phyloP scores from a whole-genome alignment of 2,113 vertebrate genomes.

The Marmota flaviventris region DNA sequence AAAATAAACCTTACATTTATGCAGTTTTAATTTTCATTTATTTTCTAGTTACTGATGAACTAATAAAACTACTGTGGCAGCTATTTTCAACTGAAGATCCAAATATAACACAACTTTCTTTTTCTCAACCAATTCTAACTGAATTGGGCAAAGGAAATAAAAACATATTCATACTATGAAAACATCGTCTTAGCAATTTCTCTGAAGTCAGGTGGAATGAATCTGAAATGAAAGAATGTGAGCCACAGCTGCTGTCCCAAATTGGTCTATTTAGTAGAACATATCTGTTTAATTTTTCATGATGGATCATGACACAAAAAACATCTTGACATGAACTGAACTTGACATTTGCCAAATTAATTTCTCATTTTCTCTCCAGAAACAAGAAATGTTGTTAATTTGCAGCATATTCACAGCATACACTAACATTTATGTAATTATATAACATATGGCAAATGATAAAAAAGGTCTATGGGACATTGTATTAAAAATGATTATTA shows the following conservation, averaged over 20 bases:
- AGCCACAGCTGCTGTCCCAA: slow-evolving; percentile 53
- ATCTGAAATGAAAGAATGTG: slow-evolving; percentile 75
- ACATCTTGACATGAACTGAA: slow-evolving; percentile 75
- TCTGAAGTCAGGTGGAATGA: slow-evolving; percentile 67
- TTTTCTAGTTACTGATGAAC: slow-evolving; percentile 67
- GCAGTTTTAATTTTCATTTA: slow-evolving; percentile 69
- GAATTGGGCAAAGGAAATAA: slow-evolving; percentile 43
- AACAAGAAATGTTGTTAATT: slow-evolving; percentile 81
- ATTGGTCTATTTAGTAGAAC: slow-evolving; percentile 74
- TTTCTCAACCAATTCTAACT: not conserved
- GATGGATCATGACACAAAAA: slow-evolving; percentile 77
- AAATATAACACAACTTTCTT: not conserved
- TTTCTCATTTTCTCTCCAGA: slow-evolving; percentile 80
- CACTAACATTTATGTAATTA: slow-evolving; percentile 73
- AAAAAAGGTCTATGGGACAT: slow-evolving; percentile 43
- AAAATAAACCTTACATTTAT: slow-evolving; percentile 49
- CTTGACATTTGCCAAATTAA: slow-evolving; percentile 81
- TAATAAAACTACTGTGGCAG: not conserved
- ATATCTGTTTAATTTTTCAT: slow-evolving; percentile 77
- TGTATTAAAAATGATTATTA: slow-evolving; percentile 52
- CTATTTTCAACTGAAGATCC: slow-evolving; percentile 40
- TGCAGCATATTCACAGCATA: slow-evolving; percentile 72
- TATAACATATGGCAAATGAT: slow-evolving; percentile 65
- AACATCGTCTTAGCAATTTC: slow-evolving; percentile 66
- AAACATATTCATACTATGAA: slow-evolving; percentile 8